Evolutionary conservation across 2,113 vertebrate species (phyloP).

Genomic region (Phrynosoma blainvillii): DNA sequence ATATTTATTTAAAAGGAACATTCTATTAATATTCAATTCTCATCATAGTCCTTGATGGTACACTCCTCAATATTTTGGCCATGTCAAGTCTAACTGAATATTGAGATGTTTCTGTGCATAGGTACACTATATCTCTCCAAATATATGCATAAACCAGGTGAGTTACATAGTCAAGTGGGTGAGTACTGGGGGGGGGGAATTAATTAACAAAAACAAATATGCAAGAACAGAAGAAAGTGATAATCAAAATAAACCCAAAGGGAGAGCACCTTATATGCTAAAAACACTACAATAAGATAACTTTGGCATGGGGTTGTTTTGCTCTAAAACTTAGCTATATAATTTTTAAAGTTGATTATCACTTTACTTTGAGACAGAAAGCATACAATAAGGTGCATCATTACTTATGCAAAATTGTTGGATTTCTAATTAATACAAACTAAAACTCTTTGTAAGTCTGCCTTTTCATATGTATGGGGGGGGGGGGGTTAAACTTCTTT

Average conservation of each 20-base stretch:
- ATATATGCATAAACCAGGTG: neutral
- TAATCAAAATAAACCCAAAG: neutral
- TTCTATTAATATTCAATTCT: too few relatives aligned
- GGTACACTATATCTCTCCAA: neutral
- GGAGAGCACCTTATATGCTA: neutral
- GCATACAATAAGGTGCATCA: conserved; percentile 15
- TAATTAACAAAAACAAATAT: neutral
- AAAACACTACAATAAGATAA: neutral
- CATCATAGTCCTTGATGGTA: too few relatives aligned
- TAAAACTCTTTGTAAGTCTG: too few relatives aligned
- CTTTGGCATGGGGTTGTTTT: neutral
- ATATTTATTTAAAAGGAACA: too few relatives aligned
- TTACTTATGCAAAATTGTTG: neutral
- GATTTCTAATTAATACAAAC: conserved; percentile 22
- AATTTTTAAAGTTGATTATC: conserved; percentile 9
- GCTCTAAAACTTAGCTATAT: conserved; percentile 20
- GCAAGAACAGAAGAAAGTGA: neutral
- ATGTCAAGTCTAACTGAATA: too few relatives aligned
- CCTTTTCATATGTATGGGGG: too few relatives aligned
- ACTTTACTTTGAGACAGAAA: conserved; percentile 16
- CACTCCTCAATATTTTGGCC: too few relatives aligned
- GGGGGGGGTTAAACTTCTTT: neutral
- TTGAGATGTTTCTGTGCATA: too few relatives aligned
- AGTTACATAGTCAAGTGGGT: neutral
- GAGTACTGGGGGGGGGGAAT: neutral